These are phyloP conservation scores for Paelopatides confundens DNA, from an alignment of 53 echinoderm and acorn worm genomes.

Conservation along the genomic window DNA sequence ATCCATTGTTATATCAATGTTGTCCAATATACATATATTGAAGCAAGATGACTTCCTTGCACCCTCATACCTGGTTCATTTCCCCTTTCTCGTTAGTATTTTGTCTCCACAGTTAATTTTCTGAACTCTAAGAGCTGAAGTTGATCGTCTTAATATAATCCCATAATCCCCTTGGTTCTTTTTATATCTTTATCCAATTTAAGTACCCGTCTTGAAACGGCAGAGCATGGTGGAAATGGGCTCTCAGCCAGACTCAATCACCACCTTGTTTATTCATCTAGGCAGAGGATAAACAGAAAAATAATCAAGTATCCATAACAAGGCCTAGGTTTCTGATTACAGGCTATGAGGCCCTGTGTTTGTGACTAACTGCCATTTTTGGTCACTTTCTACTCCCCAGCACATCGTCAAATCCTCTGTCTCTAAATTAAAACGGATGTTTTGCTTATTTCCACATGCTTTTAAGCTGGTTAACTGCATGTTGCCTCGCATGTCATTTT, in stretches of 20 bases:
- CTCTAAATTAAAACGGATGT: conserved; percentile 57
- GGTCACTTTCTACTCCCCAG: conserved; percentile 43
- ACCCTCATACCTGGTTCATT: background rate
- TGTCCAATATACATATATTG: no score
- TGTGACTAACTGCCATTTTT: conserved; percentile 51
- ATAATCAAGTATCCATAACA: conserved; percentile 44
- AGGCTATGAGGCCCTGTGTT: conserved; percentile 33
- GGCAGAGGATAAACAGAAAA: conserved; percentile 38
- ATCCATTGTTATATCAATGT: no score
- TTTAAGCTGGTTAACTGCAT: conserved; percentile 58
- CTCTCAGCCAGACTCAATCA: conserved; percentile 27
- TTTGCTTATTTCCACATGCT: conserved; percentile 59
- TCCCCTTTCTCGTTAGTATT: background rate
- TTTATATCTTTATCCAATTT: conserved; percentile 44
- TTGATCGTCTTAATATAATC: conserved; percentile 30
- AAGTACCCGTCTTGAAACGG: background rate
- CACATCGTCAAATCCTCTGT: conserved; percentile 46
- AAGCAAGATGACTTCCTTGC: no score
- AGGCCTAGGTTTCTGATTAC: conserved; percentile 48
- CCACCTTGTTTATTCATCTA: conserved; percentile 39
- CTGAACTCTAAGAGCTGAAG: background rate
- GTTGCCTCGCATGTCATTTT: conserved; percentile 57
- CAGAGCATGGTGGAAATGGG: background rate
- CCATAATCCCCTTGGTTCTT: conserved; percentile 32
- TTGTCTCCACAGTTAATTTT: background rate